Conservation (phyloP, 2,888 invertebrate genomes). For the Morinoia aosen region DNA sequence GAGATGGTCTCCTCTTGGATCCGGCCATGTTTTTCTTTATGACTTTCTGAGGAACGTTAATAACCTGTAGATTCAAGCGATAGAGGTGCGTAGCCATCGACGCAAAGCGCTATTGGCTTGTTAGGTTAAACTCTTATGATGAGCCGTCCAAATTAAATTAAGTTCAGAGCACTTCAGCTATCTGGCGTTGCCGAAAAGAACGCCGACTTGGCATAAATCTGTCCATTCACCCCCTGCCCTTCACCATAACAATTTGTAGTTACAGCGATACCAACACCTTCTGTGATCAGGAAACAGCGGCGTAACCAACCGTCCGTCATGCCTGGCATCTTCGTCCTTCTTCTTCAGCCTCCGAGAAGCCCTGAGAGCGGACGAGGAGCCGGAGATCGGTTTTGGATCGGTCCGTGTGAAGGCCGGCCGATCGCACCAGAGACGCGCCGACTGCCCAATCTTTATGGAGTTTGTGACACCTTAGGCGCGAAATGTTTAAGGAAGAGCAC, state of each 20-base stretch:
- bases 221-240: slow-evolving; percentile 51
- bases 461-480: slow-evolving; percentile 56
- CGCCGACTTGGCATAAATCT: slow-evolving; percentile 57
- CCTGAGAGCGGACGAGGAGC: not conserved
- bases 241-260: slow-evolving; percentile 60
- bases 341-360: not conserved
- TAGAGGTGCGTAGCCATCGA: slow-evolving; percentile 42
- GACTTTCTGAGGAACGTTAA: slow-evolving; percentile 42
- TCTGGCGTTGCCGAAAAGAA: slow-evolving; percentile 49
- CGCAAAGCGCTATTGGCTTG: slow-evolving; percentile 47
- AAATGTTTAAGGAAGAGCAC: slow-evolving; percentile 45
- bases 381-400: not conserved
- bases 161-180: slow-evolving; percentile 40
- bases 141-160: slow-evolving; percentile 50
- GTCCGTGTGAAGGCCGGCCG: not conserved
- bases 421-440: slow-evolving; percentile 53
- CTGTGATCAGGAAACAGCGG: not conserved
- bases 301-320: not conserved
- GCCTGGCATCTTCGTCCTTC: slow-evolving; percentile 5
- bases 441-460: slow-evolving; percentile 50
- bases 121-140: slow-evolving; percentile 51
- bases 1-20: slow-evolving; percentile 10
- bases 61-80: slow-evolving; percentile 47
- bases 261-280: slow-evolving; percentile 59
- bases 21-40: slow-evolving; percentile 39